Evolutionary conservation across 2,113 vertebrate species (phyloP).

Genomic region (Tichodroma muraria): DNA sequence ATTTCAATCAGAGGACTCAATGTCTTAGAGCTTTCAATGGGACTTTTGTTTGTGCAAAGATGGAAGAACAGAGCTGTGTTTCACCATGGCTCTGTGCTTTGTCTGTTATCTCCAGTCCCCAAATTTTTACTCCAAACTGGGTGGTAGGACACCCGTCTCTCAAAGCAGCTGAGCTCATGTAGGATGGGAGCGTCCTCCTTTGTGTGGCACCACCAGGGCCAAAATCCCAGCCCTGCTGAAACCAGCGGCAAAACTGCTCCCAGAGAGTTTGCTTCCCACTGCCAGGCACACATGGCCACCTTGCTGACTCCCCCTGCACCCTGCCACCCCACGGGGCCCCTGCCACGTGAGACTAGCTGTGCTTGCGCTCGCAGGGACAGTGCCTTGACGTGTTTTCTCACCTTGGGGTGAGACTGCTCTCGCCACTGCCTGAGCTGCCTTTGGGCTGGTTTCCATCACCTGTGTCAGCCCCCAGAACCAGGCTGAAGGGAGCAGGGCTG

Average conservation of each 20-base stretch:
- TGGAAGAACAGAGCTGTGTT: constrained; percentile 29
- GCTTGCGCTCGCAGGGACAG: background rate
- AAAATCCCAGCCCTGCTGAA: background rate
- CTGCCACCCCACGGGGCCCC: fast-evolving
- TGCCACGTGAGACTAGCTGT: fast-evolving
- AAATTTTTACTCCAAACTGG: background rate
- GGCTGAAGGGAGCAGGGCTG: background rate
- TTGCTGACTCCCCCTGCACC: background rate
- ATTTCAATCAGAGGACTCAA: constrained; percentile 10
- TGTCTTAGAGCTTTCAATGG: constrained; percentile 40
- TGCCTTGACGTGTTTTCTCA: background rate
- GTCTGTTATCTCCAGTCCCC: background rate
- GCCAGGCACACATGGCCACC: fast-evolving
- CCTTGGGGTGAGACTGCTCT: background rate
- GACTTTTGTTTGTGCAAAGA: constrained; percentile 35
- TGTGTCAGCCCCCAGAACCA: background rate
- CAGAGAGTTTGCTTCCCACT: background rate
- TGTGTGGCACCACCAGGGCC: fast-evolving
- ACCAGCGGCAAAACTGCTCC: background rate
- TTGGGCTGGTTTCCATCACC: background rate
- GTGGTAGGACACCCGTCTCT: background rate
- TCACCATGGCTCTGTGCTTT: constrained; percentile 28
- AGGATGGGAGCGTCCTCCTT: fast-evolving
- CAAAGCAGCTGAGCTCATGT: background rate
- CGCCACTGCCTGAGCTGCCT: background rate